phyloP scores from a whole-genome alignment of 2,797 vertebrate species.

The Enteromius treurensis region DNA sequence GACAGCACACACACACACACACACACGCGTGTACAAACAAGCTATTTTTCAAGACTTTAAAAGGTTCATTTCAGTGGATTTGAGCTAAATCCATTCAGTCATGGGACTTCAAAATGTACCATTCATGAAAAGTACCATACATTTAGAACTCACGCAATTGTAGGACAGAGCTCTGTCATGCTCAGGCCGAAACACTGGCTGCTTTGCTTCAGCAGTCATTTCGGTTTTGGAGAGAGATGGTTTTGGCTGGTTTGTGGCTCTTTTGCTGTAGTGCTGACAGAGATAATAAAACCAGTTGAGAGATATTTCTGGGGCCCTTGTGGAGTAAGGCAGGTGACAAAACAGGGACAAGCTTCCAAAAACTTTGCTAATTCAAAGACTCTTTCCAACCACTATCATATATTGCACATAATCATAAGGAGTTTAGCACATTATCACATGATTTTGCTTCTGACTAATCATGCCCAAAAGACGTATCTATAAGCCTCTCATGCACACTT shows the following conservation, averaged over 20 bases:
- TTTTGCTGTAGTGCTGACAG: constrained; percentile 19
- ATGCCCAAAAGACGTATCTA: background rate
- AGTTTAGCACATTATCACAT: constrained; percentile 8
- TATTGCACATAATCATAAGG: background rate
- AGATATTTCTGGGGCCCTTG: background rate
- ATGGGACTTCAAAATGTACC: background rate
- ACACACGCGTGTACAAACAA: background rate
- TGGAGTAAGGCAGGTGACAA: background rate
- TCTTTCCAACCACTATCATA: background rate
- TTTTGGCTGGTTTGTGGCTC: background rate
- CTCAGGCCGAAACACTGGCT: background rate
- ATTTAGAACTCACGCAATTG: background rate
- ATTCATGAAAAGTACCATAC: background rate
- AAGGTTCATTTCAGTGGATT: background rate
- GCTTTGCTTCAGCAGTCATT: background rate
- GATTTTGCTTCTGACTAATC: background rate
- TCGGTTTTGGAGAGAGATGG: constrained; percentile 13
- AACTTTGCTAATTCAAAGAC: background rate
- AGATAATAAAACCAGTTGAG: constrained; percentile 1
- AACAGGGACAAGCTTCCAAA: background rate
- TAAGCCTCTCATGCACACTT: background rate
- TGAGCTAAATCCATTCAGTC: background rate
- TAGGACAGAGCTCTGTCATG: background rate
- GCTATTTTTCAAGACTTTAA: background rate
- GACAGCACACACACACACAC: too few relatives aligned